Evolutionary conservation across 2,888 invertebrate species (phyloP), one percentile per base, ranked within the genome.

Genomic region (Hypomecis punctinalis): DNA sequence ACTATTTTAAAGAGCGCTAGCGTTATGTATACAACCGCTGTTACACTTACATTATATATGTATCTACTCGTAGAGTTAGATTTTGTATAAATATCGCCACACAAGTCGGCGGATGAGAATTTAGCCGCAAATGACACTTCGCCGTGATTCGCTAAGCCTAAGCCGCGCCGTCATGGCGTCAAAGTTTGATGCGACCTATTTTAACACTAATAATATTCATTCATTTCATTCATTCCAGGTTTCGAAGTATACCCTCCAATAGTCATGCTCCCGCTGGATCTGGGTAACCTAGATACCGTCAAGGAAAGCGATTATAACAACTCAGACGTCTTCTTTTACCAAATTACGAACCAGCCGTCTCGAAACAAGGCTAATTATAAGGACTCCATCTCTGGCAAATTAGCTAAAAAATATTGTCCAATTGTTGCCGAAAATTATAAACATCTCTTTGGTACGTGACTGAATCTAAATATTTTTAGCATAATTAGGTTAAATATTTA

Each of bases 361-460:
- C 40, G n/a, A 1, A 33, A 40, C 23, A 40, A 52, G 10, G 40
- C 42, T 23, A 40, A 52, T 9, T 51, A 51, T 40, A 52, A 52
- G 4, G 52, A n/a, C 23, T 42, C 52, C 2, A 2, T 52, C 23
- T 56, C 46, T 6, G 13, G 37, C 10, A 43, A 58, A 42, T 39
- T 55, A 9, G 45, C 36, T 57, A 45, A 56, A 45, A 45, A 37
- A 46, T 46, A 56, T 23, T 56, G 55, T 10, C 49, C 55, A 10
- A 46, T 46, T 23, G 37, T 56, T 46, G 46, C 37, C 11, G 43
- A 56, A 37, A 56, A 39, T 37, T n/a, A 40, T 11, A 56, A 37
- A 56, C 37, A 46, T 23, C 36, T 46, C 35, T 11, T 48, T 57
- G 57, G 57, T n/a, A 54, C 43, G 13, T 54, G 54, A 54, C 45